A percentile compares a stretch with the other conserved stretches of the same genome.
phyloP scores from a whole-genome alignment of 2,888 invertebrate species.

The Drosophila subsilvestris region DNA sequence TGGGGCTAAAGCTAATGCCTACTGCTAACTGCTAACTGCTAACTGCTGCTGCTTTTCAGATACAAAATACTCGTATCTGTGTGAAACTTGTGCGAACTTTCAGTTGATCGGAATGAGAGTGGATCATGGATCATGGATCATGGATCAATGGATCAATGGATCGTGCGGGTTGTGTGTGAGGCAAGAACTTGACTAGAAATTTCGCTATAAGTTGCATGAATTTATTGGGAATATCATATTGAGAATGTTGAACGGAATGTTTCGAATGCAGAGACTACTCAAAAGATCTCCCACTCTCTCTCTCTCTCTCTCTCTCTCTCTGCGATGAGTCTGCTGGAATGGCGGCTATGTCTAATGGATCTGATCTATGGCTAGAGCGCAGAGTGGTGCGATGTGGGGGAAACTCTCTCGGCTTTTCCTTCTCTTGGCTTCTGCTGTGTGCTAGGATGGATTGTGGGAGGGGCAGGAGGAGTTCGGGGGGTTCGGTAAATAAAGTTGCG shows the following conservation, averaged over 20 bases:
- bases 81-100: constrained; percentile 57
- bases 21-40: constrained; percentile 28
- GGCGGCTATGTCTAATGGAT: constrained; percentile 47
- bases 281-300: constrained; percentile 19
- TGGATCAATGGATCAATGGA: constrained; percentile 15
- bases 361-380: constrained; percentile 33
- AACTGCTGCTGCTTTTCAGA: constrained; percentile 25
- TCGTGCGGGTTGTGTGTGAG: constrained; percentile 47
- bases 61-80: constrained; percentile 7
- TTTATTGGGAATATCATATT: constrained; percentile 33
- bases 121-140: constrained; percentile 29
- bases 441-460: not conserved
- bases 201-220: constrained; percentile 63
- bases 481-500: constrained; percentile 26
- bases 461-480: constrained; percentile 9
- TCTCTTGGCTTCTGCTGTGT: constrained; percentile 4
- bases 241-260: constrained; percentile 60
- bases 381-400: constrained; percentile 12
- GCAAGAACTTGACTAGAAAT: constrained; percentile 82
- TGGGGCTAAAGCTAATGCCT: constrained; percentile 38
- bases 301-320: constrained; percentile 10
- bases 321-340: constrained; percentile 49
- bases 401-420: constrained; percentile 5
- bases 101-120: constrained; percentile 29
- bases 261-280: constrained; percentile 9